Base-by-base conservation (phyloP, 2,797 vertebrate genomes). In the Moxostoma hubbsi region DNA sequence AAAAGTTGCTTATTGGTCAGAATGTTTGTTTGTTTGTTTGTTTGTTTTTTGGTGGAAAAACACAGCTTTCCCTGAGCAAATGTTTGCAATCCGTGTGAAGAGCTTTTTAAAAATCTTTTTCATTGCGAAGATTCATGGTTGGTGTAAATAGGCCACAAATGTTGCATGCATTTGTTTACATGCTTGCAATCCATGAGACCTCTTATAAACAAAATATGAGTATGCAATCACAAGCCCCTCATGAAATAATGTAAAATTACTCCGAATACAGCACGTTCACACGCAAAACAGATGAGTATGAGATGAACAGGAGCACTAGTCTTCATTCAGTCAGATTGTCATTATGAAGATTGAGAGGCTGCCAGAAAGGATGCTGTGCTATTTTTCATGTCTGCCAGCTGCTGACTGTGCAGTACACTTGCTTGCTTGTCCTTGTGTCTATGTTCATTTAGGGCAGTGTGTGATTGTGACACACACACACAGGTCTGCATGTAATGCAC, bases 391-490 rank as follows among this genome's bases (percentile, higher is more conserved):
- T 73, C 4, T 74, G 54, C 65, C 53, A 47, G 15, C 5, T 51
- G 47, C 58, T 73, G 58, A 73, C 58, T 24, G 6, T 7, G 58
- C 58, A 62, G 0, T 2, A 0, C 12, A 18, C 6, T 1, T 62
- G 71, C 51, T 73, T 61, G 50, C 9, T 47, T 62, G 47, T 8
- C 71, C 50, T 80, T 6, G 8, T 45, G 7, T 66, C 18, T 9
- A 65, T 49, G 53, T 73, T 79, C 58, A 73, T 73, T 53, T 50
- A 73, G n/a, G 24, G 50, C 65, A 15, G 54, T 57, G n/a, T n/a
- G 54, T n/a, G 13, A 57, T 15, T 7, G 49, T 66, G 8, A 18
- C 61, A 51, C 50, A 67, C 71, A 67, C 71, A 46, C 77, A 36
- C 77, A 79, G 58, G 15, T 36, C 12, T 57, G 73, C 36, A 9